Conservation (phyloP, 2,888 invertebrate species). For the Zonitis immaculata region DNA sequence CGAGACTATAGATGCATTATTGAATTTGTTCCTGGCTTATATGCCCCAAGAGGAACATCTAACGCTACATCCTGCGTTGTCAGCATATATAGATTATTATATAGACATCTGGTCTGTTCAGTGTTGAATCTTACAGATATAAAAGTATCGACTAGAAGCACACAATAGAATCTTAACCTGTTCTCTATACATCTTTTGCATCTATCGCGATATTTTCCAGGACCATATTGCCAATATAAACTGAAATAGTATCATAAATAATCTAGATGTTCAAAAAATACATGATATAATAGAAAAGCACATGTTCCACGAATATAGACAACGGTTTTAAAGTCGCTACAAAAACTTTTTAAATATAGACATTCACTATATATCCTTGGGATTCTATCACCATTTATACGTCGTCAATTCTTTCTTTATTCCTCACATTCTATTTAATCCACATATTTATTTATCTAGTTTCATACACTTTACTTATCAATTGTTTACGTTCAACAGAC, state of each 20-base stretch:
- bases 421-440: background rate
- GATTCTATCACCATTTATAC: constrained; percentile 11
- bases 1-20: constrained; percentile 47
- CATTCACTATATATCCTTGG: constrained; percentile 10
- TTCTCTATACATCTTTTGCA: constrained; percentile 22
- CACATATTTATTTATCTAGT: constrained; percentile 10
- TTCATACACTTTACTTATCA: background rate
- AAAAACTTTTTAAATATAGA: constrained; percentile 11
- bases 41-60: constrained; percentile 47
- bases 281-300: constrained; percentile 20
- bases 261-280: constrained; percentile 30
- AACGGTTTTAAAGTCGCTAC: constrained; percentile 14
- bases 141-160: constrained; percentile 41
- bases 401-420: constrained; percentile 6
- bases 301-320: constrained; percentile 19
- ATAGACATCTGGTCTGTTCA: constrained; percentile 50
- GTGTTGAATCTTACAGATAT: constrained; percentile 47
- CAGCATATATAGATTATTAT: constrained; percentile 53
- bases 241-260: constrained; percentile 35
- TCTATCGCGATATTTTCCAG: constrained; percentile 30
- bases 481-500: background rate
- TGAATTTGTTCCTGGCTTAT: constrained; percentile 50
- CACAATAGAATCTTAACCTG: constrained; percentile 26
- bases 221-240: constrained; percentile 34
- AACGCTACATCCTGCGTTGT: constrained; percentile 49